A percentile compares a stretch with the other conserved stretches of the same genome.
These are phyloP conservation scores for Nymphicus hollandicus DNA, from an alignment of 2,113 vertebrate species.

Conservation along the genomic window DNA sequence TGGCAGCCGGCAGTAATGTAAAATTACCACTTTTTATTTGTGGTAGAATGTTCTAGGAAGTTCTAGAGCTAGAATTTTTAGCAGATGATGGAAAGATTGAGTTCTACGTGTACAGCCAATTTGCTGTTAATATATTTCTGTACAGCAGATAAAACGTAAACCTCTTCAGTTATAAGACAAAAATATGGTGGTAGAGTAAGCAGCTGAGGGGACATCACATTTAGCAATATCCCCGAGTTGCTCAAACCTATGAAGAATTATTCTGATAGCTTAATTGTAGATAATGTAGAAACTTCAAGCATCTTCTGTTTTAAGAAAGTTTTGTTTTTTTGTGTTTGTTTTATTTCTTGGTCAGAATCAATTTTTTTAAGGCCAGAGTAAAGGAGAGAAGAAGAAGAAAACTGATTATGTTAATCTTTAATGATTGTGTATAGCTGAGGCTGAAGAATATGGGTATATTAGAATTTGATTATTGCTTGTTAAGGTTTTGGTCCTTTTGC, in stretches of 20 bases:
- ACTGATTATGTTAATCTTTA: background rate
- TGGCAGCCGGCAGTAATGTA: background rate
- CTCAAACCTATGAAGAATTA: background rate
- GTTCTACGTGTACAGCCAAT: background rate
- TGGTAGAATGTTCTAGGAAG: background rate
- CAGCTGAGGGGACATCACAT: background rate
- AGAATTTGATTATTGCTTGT: background rate
- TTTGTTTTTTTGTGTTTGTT: background rate
- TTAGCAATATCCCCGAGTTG: background rate
- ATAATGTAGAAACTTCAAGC: accelerated
- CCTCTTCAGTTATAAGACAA: background rate
- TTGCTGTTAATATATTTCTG: background rate
- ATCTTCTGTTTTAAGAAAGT: background rate
- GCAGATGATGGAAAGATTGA: background rate
- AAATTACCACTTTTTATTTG: background rate
- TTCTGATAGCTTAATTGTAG: background rate
- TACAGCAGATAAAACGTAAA: background rate
- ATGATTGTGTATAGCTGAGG: background rate
- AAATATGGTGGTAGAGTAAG: background rate
- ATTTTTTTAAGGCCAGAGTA: background rate
- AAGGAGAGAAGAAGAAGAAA: background rate
- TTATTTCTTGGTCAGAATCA: background rate
- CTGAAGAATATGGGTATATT: background rate
- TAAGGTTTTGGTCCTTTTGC: background rate
- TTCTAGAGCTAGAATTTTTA: background rate